phyloP scores from a whole-genome alignment of 1,140 invertebrate genomes.

The Schlechtendalia chinensis region DNA sequence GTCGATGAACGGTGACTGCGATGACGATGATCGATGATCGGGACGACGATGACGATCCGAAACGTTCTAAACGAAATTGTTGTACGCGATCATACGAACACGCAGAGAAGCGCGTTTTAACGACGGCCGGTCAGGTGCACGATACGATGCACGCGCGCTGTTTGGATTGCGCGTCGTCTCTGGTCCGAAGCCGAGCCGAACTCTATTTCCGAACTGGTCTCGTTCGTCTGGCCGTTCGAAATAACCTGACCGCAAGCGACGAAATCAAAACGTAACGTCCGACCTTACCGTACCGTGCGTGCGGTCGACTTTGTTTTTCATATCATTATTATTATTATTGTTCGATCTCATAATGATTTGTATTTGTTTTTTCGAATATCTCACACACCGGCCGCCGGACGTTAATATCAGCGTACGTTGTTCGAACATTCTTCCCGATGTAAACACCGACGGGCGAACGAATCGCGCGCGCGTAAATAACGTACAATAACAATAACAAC shows the following conservation, averaged over 20 bases:
- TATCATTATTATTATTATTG: neutral
- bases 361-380: slow-evolving; percentile 13
- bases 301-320: slow-evolving; percentile 35
- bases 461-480: slow-evolving; percentile 9
- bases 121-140: no score
- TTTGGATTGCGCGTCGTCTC: no score
- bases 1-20: neutral
- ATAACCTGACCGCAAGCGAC: slow-evolving; percentile 37
- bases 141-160: no score
- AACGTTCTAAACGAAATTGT: no score
- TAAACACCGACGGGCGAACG: neutral
- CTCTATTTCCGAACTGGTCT: slow-evolving; percentile 43
- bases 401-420: no score
- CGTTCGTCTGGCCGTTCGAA: slow-evolving; percentile 28
- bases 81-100: no score
- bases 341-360: neutral
- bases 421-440: neutral
- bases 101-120: neutral
- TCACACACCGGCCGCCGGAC: neutral
- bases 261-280: slow-evolving; percentile 37
- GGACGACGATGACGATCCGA: no score
- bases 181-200: slow-evolving; percentile 23
- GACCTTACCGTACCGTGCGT: slow-evolving; percentile 27
- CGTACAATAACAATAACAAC: neutral
- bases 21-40: no score